Conservation (phyloP, 2,888 invertebrate genomes). For the Netelia inedita region DNA sequence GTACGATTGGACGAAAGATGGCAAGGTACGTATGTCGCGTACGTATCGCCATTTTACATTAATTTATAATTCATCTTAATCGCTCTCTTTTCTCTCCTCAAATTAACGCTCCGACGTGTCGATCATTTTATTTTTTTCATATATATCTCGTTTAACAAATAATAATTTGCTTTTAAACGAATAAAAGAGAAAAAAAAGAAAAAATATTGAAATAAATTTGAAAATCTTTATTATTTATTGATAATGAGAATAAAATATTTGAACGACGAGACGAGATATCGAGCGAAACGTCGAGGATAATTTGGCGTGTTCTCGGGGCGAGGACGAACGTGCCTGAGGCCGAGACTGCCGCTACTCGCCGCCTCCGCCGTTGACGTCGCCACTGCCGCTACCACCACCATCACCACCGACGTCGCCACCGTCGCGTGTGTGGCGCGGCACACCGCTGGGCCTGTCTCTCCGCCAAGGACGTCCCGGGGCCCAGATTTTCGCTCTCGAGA, state of each 20-base stretch:
- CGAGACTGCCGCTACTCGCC: background rate
- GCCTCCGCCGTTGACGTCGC: no score
- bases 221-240: background rate
- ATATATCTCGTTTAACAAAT: background rate
- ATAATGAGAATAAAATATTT: constrained; percentile 2
- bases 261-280: constrained; percentile 22
- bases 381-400: no score
- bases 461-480: constrained; percentile 83
- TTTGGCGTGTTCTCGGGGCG: constrained; percentile 38
- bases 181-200: constrained; percentile 27
- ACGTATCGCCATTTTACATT: background rate
- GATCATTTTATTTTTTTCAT: no score
- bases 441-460: constrained; percentile 58
- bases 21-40: constrained; percentile 17
- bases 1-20: constrained; percentile 24
- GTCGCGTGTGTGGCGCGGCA: constrained; percentile 22
- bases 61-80: background rate
- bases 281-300: constrained; percentile 50
- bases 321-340: constrained; percentile 70
- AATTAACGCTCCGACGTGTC: no score
- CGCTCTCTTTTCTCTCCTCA: no score
- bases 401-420: background rate
- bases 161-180: constrained; percentile 26
- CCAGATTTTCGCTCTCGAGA: constrained; percentile 77
- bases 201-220: background rate